Percentiles rank a stretch among this genome's conserved stretches.
phyloP scores from a whole-genome alignment of 2,888 invertebrate species.

The Lottia scabra region DNA sequence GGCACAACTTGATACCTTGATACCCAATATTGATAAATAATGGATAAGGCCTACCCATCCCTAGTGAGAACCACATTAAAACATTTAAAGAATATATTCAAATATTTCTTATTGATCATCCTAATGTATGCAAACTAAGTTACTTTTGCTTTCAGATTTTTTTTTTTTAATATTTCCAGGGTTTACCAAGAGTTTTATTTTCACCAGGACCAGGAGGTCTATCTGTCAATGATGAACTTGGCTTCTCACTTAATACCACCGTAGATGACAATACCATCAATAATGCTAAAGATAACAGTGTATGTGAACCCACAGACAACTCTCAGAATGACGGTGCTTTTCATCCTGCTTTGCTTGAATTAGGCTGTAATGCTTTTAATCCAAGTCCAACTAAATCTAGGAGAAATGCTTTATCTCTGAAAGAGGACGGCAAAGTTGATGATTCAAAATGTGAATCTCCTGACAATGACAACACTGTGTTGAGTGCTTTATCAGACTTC shows the following conservation, averaged over 20 bases:
- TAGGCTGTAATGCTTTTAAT: neutral
- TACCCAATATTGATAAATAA: too few species aligned
- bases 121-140: too few species aligned
- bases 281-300: neutral
- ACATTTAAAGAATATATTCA: too few species aligned
- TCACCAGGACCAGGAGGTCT: conserved; percentile 31
- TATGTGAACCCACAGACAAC: neutral
- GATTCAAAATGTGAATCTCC: neutral
- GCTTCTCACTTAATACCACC: conserved; percentile 3
- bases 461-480: neutral
- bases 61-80: too few species aligned
- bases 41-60: too few species aligned
- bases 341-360: neutral
- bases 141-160: too few species aligned
- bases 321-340: neutral
- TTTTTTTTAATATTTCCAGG: conserved; percentile 27
- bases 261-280: conserved; percentile 8
- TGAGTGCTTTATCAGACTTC: neutral
- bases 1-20: too few species aligned
- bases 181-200: conserved; percentile 42
- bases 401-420: neutral
- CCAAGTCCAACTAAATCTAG: neutral
- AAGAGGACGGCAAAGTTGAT: neutral
- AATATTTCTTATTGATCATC: too few species aligned
- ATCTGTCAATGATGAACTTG: conserved; percentile 12